Conservation (phyloP, 2,113 vertebrate species). For the Anser cygnoides region DNA sequence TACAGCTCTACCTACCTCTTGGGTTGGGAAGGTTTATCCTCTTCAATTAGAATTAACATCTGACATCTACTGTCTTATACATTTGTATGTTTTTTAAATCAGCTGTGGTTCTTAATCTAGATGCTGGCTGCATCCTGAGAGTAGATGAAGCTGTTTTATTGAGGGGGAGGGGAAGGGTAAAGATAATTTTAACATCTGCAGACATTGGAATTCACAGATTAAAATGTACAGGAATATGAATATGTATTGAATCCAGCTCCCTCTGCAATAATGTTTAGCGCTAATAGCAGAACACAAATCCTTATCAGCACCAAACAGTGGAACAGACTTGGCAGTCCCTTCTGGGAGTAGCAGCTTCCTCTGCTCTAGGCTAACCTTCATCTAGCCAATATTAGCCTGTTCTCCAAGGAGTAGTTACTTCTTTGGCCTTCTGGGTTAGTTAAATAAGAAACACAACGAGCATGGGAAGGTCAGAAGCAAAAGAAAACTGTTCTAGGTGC, state of each 20-base stretch:
- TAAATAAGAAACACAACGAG: neutral
- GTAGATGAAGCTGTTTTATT: neutral
- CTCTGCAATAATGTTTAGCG: neutral
- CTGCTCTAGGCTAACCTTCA: neutral
- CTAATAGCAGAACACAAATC: neutral
- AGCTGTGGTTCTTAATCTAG: neutral
- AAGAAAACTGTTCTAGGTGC: neutral
- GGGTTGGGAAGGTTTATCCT: neutral
- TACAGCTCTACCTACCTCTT: neutral
- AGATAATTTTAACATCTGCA: neutral
- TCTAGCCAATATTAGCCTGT: neutral
- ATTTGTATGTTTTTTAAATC: neutral
- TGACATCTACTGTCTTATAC: neutral
- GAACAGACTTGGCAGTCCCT: neutral
- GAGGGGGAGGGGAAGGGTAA: neutral
- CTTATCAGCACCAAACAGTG: neutral
- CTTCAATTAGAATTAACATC: neutral
- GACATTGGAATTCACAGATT: neutral
- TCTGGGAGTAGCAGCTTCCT: conserved; percentile 18
- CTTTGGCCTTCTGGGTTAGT: neutral
- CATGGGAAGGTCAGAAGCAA: neutral
- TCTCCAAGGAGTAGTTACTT: neutral
- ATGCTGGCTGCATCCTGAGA: neutral
- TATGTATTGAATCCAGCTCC: neutral
- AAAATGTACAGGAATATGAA: neutral